Evolutionary conservation across 2,113 vertebrate genomes (phyloP).

Genomic region (Anolis sagrei): DNA sequence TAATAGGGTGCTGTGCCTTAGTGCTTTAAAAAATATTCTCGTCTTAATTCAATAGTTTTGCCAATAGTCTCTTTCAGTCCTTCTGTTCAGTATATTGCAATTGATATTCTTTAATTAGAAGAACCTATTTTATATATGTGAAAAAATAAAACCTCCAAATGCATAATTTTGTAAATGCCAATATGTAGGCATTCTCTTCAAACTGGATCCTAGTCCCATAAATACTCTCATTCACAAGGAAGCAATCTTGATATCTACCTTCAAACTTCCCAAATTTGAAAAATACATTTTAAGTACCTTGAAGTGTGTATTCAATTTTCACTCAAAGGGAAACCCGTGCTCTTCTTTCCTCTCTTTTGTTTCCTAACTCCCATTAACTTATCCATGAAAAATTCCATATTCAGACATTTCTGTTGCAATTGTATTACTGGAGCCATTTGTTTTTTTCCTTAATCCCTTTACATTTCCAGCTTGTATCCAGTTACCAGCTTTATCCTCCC

Average conservation of each 20-base stretch:
- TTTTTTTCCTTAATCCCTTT: conserved; percentile 51
- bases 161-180: not conserved
- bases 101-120: too few species aligned
- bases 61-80: not conserved
- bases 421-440: conserved; percentile 44
- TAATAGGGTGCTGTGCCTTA: not conserved
- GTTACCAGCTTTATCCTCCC: conserved; percentile 59
- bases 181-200: not conserved
- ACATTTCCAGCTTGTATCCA: conserved; percentile 55
- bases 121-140: too few species aligned
- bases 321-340: conserved; percentile 48
- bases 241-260: conserved; percentile 29
- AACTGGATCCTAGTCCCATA: too few species aligned
- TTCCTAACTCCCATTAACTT: conserved; percentile 32
- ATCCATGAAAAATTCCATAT: conserved; percentile 50
- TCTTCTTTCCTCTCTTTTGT: conserved; percentile 21
- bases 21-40: not conserved
- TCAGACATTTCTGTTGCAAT: conserved; percentile 48
- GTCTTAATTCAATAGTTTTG: not conserved
- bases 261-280: conserved; percentile 51
- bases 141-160: not conserved
- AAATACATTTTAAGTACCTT: conserved; percentile 40
- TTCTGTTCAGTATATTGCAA: too few species aligned
- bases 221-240: not conserved
- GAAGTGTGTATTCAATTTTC: conserved; percentile 51